Percentiles rank a stretch among this genome's conserved stretches.
These are phyloP conservation scores for Agapetus fuscipes DNA, from an alignment of 2,888 invertebrate genomes.

Conservation along the genomic window DNA sequence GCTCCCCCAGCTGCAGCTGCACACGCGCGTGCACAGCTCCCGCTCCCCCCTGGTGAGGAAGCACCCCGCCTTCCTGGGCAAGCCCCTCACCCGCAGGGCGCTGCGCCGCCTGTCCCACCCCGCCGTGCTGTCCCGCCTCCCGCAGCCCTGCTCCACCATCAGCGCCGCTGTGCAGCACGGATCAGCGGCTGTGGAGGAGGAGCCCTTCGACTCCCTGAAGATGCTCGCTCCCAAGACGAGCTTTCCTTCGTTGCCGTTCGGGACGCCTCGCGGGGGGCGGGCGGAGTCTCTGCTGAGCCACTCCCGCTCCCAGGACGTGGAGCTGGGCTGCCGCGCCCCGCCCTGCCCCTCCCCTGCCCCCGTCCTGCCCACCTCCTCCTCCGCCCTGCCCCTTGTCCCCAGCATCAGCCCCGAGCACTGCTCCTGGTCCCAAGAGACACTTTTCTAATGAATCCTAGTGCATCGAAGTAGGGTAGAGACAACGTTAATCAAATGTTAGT, in stretches of 20 bases:
- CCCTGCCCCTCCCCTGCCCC: slow-evolving; percentile 27
- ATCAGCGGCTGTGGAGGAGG: slow-evolving; percentile 7
- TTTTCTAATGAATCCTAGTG: slow-evolving; percentile 49
- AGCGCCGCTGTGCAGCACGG: slow-evolving; percentile 16
- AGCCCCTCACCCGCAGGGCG: slow-evolving; percentile 35
- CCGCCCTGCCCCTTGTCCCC: slow-evolving; percentile 31
- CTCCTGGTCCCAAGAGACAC: slow-evolving; percentile 68
- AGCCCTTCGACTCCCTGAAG: too few species aligned
- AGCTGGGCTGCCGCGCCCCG: slow-evolving; percentile 25
- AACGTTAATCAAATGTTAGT: slow-evolving; percentile 13
- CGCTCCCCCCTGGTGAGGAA: slow-evolving; percentile 17
- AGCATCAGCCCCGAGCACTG: slow-evolving; percentile 33
- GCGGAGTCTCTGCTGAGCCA: too few species aligned
- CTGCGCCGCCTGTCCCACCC: slow-evolving; percentile 22
- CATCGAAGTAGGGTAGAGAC: slow-evolving; percentile 18
- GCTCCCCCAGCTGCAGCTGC: slow-evolving; percentile 7
- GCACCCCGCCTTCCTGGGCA: slow-evolving; percentile 31
- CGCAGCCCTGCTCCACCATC: slow-evolving; percentile 20
- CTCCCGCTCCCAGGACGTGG: slow-evolving; percentile 22
- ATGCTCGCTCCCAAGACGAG: slow-evolving; percentile 16
- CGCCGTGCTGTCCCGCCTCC: slow-evolving; percentile 15
- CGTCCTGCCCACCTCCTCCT: slow-evolving; percentile 31
- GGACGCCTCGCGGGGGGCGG: too few species aligned
- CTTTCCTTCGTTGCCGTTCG: slow-evolving; percentile 12
- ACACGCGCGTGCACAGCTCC: slow-evolving; percentile 11